Base-by-base conservation (phyloP, 2,797 vertebrate species). In the Cyprinodon diabolis region DNA sequence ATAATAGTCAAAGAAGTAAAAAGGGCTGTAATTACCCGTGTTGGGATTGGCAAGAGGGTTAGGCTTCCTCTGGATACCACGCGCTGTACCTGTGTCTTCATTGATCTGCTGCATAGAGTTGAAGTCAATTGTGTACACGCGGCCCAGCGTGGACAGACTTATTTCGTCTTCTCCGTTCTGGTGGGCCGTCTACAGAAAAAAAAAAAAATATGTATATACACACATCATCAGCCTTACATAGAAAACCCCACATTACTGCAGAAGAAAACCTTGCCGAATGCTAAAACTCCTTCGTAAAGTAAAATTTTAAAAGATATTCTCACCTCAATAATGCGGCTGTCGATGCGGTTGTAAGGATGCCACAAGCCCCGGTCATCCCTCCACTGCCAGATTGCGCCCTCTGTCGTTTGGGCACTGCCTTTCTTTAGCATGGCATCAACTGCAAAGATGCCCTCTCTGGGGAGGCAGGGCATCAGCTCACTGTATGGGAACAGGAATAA, bases 81-180 rank as follows among this genome's bases (percentile, higher is more conserved):
- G 97, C 85, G 98, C 98, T 86, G 98, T 99, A 95, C 98, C 98
- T 83, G 98, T 99, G 94, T 99, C 98, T 95, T 99, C 98, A 91
- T 99, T 99, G 92, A 99, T 99, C 96, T 99, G 98, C 97, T 99
- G 98, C 98, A 99, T 99, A 97, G 98, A 99, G 94, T 99, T 99
- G 95, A 99, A 99, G 95, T 99, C 98, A 94, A 99, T 99, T 90
- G 98, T 99, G 94, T 99, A 99, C 93, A 99, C 98, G 91, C 98
- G 97, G 71, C 98, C 98, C 84, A 99, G 95, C 0, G 98, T 99
- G 78, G 98, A 99, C 90, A 99, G 94, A 91, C 98, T 99, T 94
- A 99, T 99, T 94, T 99, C 98, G 93, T 99, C 98, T 95, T 99
- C 98, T 87, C 98, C 98, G 81, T 99, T 98, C 95, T 99, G 98